These are phyloP conservation scores for Phaedon cochleariae DNA, from an alignment of 2,888 invertebrate genomes.

Conservation along the genomic window DNA sequence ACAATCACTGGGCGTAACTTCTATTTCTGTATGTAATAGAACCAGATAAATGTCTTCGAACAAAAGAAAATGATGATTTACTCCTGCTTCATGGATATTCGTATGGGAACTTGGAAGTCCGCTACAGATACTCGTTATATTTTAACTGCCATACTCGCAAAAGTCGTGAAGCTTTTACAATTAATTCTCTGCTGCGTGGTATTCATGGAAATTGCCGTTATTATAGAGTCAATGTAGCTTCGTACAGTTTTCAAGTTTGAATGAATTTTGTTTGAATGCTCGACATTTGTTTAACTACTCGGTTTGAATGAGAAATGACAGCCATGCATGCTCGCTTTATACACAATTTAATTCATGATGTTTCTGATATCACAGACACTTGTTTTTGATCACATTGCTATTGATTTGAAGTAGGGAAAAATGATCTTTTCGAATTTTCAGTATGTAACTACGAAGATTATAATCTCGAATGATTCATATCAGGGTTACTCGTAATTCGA, in stretches of 20 bases:
- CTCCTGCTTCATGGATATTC: constrained; percentile 41
- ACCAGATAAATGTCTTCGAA: constrained; percentile 58
- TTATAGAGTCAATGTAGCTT: constrained; percentile 30
- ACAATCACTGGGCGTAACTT: constrained; percentile 42
- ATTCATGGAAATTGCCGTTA: constrained; percentile 28
- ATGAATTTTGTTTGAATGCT: not conserved
- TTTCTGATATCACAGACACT: too few relatives aligned
- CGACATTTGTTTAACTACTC: not conserved
- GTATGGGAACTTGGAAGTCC: constrained; percentile 19
- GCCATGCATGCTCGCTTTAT: not conserved
- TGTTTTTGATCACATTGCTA: too few relatives aligned
- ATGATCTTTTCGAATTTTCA: too few relatives aligned
- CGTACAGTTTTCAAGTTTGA: not conserved
- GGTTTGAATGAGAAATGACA: not conserved
- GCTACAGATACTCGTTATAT: constrained; percentile 29
- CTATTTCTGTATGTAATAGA: constrained; percentile 51
- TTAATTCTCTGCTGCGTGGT: constrained; percentile 23
- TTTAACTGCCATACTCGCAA: constrained; percentile 21
- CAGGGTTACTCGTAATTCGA: too few relatives aligned
- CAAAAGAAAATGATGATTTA: constrained; percentile 58
- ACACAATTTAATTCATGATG: not conserved
- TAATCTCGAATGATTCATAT: too few relatives aligned
- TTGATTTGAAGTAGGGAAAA: too few relatives aligned
- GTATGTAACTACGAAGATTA: too few relatives aligned
- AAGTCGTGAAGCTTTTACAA: constrained; percentile 29